Conservation (phyloP, 1,140 invertebrate genomes). For the Saccostrea cuccullata region DNA sequence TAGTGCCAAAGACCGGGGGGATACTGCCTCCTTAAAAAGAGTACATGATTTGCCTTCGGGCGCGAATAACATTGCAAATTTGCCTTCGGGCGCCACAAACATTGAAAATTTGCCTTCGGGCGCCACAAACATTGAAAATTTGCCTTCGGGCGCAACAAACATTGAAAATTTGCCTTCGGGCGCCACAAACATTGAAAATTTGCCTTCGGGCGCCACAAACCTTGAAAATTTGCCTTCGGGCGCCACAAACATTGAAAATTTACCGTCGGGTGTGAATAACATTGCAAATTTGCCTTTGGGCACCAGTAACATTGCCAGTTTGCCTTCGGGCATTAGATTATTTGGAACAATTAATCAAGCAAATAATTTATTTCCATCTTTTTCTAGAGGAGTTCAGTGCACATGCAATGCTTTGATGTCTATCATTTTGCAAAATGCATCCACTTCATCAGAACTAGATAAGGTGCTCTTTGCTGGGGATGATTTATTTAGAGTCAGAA, state of each 20-base stretch:
- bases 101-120: too few species aligned
- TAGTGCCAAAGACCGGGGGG: neutral
- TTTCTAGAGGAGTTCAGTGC: slow-evolving; percentile 23
- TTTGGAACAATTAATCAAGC: slow-evolving; percentile 5
- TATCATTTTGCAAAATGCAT: neutral
- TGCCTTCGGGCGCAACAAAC: too few species aligned
- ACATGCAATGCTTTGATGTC: slow-evolving; percentile 43
- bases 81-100: too few species aligned
- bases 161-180: too few species aligned
- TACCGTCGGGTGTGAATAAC: neutral
- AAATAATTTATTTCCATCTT: slow-evolving; percentile 22
- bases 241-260: neutral
- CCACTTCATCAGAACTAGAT: neutral
- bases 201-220: too few species aligned
- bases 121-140: too few species aligned
- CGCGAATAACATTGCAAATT: neutral
- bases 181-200: too few species aligned
- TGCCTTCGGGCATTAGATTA: neutral
- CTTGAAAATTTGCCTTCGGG: too few species aligned
- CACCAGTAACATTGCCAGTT: neutral
- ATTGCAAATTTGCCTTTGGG: too few species aligned
- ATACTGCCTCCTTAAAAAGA: slow-evolving; percentile 4
- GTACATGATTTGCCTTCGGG: neutral
- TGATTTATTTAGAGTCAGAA: slow-evolving; percentile 23
- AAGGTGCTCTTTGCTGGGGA: slow-evolving; percentile 1